Conservation (phyloP, 2,797 vertebrate species). For the Lepilemur septentrionalis region DNA sequence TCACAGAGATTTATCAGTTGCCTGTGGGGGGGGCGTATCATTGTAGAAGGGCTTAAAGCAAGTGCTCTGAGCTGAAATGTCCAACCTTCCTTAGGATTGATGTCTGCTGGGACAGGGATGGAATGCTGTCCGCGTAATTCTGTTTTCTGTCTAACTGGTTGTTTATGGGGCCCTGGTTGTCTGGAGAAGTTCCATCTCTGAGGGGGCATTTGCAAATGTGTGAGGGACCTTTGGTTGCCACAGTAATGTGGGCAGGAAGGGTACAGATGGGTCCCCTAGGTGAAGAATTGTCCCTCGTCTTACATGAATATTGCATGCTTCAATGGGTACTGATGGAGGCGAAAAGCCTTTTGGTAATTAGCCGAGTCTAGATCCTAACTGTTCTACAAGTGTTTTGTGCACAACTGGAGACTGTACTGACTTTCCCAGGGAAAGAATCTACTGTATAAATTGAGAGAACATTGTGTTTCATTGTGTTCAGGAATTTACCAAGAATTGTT, state of each 20-base stretch:
- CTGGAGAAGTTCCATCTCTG: neutral
- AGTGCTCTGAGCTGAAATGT: neutral
- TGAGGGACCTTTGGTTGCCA: neutral
- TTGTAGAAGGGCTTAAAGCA: neutral
- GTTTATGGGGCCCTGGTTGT: neutral
- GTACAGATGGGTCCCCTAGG: neutral
- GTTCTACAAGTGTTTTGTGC: neutral
- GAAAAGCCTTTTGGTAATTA: neutral
- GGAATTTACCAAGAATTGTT: neutral
- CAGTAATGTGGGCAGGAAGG: neutral
- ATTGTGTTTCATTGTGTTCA: neutral
- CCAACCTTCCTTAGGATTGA: neutral
- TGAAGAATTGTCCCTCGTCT: neutral
- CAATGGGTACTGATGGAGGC: neutral
- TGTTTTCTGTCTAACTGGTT: neutral
- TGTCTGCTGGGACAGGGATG: neutral
- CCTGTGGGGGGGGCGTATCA: neutral
- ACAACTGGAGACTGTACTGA: neutral
- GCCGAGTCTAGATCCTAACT: neutral
- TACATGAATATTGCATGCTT: neutral
- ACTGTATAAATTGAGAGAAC: neutral
- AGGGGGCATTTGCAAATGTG: neutral
- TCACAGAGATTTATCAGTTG: constrained; percentile 15
- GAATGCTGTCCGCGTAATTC: neutral
- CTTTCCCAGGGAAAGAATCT: neutral